Evolutionary conservation across 2,113 vertebrate genomes (phyloP).

Genomic region (Illadopsis cleaveri): DNA sequence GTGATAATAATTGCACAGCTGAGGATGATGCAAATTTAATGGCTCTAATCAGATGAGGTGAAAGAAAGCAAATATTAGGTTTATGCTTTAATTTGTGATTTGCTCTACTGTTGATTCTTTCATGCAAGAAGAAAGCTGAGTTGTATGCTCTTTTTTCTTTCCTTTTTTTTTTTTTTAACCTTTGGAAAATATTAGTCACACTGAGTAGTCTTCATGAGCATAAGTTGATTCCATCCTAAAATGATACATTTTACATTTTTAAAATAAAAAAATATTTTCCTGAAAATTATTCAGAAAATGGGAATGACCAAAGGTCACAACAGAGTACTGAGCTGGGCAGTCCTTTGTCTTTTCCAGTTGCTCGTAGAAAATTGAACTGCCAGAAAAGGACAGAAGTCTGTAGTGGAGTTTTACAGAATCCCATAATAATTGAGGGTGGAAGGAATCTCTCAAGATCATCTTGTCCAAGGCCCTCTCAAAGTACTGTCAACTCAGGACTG

Average conservation of each 20-base stretch:
- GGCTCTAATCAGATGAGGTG: conserved; percentile 51
- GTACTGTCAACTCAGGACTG: background rate
- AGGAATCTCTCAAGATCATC: background rate
- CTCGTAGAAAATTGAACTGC: background rate
- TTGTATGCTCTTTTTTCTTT: background rate
- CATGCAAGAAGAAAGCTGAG: background rate
- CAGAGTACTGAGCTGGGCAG: background rate
- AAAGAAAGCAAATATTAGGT: conserved; percentile 51
- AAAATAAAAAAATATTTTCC: background rate
- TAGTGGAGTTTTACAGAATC: background rate
- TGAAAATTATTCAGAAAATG: background rate
- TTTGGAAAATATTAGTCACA: background rate
- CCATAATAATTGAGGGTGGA: background rate
- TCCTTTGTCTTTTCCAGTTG: background rate
- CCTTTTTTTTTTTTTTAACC: too few species aligned
- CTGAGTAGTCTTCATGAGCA: background rate
- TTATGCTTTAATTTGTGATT: conserved; percentile 49
- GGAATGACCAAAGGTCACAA: background rate
- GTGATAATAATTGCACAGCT: conserved; percentile 38
- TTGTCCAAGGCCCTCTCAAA: background rate
- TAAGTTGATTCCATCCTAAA: background rate
- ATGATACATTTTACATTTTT: background rate
- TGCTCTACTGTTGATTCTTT: conserved; percentile 14
- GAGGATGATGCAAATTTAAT: conserved; percentile 61
- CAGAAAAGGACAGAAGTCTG: background rate